Conservation (phyloP, 2,797 vertebrate genomes). For the Squalus acanthias region DNA sequence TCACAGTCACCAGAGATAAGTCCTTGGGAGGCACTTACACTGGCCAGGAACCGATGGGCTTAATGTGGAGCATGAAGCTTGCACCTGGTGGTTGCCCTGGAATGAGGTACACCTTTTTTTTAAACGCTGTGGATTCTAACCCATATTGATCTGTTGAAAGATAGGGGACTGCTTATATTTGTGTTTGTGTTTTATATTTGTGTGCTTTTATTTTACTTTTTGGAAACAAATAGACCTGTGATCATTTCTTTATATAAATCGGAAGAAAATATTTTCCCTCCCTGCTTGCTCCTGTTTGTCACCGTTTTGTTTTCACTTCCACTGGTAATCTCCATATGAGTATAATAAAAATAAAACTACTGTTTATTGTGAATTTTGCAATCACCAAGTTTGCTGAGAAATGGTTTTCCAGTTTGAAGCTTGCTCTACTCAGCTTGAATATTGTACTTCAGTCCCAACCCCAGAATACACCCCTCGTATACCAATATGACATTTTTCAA, state of each 20-base stretch:
- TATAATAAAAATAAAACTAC: not conserved
- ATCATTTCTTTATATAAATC: not conserved
- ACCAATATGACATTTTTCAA: not conserved
- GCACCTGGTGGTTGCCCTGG: conserved; percentile 57
- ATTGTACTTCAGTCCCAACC: not conserved
- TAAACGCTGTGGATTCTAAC: not conserved
- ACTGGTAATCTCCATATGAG: not conserved
- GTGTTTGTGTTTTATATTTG: not conserved
- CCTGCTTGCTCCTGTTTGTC: not conserved
- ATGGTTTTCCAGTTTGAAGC: not conserved
- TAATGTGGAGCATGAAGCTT: conserved; percentile 63
- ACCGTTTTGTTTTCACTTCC: not conserved
- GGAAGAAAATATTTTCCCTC: not conserved
- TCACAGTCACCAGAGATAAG: conserved; percentile 53
- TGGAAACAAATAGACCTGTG: not conserved
- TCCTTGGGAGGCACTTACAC: conserved; percentile 60
- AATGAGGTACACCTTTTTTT: conserved; percentile 49
- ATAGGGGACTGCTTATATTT: not conserved
- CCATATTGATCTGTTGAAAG: not conserved
- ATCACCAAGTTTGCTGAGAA: not conserved
- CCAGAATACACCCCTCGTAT: not conserved
- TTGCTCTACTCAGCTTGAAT: not conserved
- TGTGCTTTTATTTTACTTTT: too few relatives aligned
- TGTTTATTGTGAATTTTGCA: not conserved
- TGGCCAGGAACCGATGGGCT: conserved; percentile 60